Evolutionary conservation across 2,888 invertebrate genomes (phyloP).

Genomic region (Mystacides longicornis): DNA sequence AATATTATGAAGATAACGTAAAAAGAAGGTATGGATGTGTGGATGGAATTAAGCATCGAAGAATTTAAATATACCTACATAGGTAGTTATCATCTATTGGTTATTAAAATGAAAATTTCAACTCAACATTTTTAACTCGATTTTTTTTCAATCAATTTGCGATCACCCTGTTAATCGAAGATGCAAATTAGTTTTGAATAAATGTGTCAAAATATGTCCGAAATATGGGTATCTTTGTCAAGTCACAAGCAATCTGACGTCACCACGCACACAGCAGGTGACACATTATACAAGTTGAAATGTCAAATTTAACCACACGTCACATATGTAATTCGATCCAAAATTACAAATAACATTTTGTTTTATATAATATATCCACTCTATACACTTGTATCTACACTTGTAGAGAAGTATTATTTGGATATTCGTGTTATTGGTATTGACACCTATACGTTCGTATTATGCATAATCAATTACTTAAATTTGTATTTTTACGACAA

Average conservation of each 20-base stretch:
- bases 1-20: too few relatives aligned
- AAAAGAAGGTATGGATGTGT: too few relatives aligned
- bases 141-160: background rate
- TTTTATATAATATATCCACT: background rate
- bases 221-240: background rate
- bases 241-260: background rate
- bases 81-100: too few relatives aligned
- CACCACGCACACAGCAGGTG: background rate
- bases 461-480: background rate
- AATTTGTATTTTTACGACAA: background rate
- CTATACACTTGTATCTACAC: background rate
- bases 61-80: too few relatives aligned
- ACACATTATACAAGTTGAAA: slow-evolving; percentile 1
- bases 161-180: background rate
- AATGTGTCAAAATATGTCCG: slow-evolving; percentile 1
- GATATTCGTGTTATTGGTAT: background rate
- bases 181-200: background rate
- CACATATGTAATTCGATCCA: background rate
- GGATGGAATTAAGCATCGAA: too few relatives aligned
- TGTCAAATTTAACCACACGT: background rate
- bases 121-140: too few relatives aligned
- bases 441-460: too few relatives aligned
- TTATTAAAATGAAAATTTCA: too few relatives aligned
- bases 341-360: slow-evolving; percentile 2
- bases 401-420: background rate